A percentile compares a stretch with the other conserved stretches of the same genome.
Evolutionary conservation across 2,113 vertebrate species (phyloP).

Genomic region (Chrysemys picta): DNA sequence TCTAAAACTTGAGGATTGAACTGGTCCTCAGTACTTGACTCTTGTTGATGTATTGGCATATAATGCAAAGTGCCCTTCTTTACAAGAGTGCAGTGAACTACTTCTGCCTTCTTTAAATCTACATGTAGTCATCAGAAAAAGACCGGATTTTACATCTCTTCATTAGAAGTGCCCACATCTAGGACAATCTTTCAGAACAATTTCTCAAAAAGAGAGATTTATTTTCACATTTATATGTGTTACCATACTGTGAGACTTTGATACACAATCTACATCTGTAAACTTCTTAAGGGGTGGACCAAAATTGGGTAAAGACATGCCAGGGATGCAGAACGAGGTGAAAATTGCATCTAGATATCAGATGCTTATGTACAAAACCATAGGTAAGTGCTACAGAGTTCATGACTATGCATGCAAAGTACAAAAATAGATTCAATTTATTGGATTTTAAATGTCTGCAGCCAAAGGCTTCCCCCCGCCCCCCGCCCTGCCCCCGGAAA

Average conservation of each 20-base stretch:
- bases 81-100: background rate
- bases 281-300: background rate
- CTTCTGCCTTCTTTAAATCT: background rate
- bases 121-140: background rate
- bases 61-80: background rate
- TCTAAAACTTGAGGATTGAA: background rate
- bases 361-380: background rate
- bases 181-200: background rate
- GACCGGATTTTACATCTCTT: background rate
- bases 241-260: background rate
- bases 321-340: background rate
- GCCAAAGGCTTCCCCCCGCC: background rate
- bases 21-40: background rate
- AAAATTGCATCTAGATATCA: background rate
- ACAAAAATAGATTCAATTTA: background rate
- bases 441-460: background rate
- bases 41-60: background rate
- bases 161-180: background rate
- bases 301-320: background rate
- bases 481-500: background rate
- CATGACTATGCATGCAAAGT: background rate
- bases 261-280: background rate
- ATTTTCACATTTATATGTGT: background rate
- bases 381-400: background rate
- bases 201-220: background rate